Conservation (phyloP, 2,888 invertebrate species). For the Cepaea hortensis region DNA sequence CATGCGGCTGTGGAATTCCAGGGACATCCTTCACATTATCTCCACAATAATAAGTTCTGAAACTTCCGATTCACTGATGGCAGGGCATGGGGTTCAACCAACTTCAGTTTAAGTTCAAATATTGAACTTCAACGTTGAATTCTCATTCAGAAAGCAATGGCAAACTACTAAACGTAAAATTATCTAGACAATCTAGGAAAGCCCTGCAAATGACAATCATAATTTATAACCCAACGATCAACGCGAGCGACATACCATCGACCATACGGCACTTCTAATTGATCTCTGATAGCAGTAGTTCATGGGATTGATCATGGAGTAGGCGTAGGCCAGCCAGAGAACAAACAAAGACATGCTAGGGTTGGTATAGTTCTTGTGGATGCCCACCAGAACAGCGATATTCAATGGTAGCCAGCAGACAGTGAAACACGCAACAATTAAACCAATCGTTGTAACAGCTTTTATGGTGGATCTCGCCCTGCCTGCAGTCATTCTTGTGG, state of each 20-base stretch:
- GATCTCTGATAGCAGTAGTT: constrained; percentile 18
- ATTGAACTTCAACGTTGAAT: too few species aligned
- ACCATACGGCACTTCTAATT: neutral
- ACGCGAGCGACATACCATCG: neutral
- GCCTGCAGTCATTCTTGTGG: neutral
- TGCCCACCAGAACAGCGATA: neutral
- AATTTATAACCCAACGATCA: too few species aligned
- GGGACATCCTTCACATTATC: too few species aligned
- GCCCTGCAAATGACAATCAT: too few species aligned
- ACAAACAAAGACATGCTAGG: neutral
- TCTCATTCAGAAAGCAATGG: too few species aligned
- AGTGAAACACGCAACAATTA: constrained; percentile 13
- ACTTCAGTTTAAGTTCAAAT: too few species aligned
- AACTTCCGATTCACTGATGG: too few species aligned
- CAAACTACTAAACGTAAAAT: too few species aligned
- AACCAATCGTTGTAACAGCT: neutral
- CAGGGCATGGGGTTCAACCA: too few species aligned
- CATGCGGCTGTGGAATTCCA: too few species aligned
- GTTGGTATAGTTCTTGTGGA: neutral
- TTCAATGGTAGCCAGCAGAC: constrained; percentile 18
- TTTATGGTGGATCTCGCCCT: constrained; percentile 6
- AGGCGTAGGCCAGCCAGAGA: constrained; percentile 3
- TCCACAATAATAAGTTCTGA: too few species aligned
- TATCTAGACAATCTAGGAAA: too few species aligned
- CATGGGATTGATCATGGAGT: constrained; percentile 14